These are phyloP conservation scores for Polyommatus iphigenia DNA, from an alignment of 2,888 invertebrate species.

Conservation along the genomic window DNA sequence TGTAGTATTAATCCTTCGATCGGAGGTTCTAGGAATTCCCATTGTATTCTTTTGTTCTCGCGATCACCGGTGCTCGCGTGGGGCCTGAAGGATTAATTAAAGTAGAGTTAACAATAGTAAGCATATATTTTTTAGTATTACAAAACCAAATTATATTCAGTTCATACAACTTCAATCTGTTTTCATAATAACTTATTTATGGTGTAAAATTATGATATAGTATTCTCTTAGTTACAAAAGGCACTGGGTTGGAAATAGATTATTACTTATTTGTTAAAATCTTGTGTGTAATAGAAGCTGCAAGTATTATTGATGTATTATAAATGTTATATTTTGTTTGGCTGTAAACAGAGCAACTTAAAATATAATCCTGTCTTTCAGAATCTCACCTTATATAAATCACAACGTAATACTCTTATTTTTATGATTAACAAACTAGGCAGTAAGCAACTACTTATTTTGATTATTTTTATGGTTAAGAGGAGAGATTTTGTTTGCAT, in stretches of 20 bases:
- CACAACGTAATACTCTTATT: background rate
- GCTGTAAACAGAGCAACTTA: background rate
- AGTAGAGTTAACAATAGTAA: background rate
- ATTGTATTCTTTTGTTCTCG: no score
- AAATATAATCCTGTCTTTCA: background rate
- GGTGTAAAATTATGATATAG: background rate
- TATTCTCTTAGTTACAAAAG: background rate
- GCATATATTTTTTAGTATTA: background rate
- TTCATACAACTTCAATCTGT: background rate
- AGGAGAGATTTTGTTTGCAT: background rate
- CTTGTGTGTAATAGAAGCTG: background rate
- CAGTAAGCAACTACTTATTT: background rate
- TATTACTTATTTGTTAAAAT: background rate
- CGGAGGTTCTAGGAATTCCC: no score
- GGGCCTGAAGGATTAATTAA: no score
- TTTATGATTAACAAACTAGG: background rate
- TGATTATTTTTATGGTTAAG: background rate
- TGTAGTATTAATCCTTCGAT: no score
- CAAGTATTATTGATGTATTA: background rate
- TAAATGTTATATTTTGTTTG: background rate
- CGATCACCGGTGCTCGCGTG: no score
- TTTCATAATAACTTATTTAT: background rate
- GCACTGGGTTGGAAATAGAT: background rate
- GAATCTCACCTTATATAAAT: background rate
- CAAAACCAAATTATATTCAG: background rate